phyloP scores from a whole-genome alignment of 2,888 invertebrate genomes.

The Phasia obesa region DNA sequence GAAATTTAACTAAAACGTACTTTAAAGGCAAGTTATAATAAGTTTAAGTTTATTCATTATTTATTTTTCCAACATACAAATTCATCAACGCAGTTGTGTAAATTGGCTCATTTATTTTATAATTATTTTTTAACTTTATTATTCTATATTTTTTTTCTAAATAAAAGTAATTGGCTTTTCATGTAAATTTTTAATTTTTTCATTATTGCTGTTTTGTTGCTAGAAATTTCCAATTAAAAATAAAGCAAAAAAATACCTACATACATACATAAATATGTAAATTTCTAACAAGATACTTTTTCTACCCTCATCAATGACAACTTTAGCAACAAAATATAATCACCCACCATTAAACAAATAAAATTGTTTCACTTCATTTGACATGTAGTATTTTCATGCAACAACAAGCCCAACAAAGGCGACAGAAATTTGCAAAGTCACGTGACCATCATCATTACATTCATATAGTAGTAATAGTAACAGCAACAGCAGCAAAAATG shows the following conservation, averaged over 20 bases:
- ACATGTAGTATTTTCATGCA: constrained; percentile 27
- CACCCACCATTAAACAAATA: constrained; percentile 53
- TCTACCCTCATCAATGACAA: constrained; percentile 45
- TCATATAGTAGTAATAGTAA: not conserved
- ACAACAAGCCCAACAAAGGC: constrained; percentile 29
- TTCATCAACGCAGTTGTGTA: constrained; percentile 25
- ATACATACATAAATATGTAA: constrained; percentile 50
- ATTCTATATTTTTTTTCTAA: constrained; percentile 17
- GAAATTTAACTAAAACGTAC: too few species aligned
- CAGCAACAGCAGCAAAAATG: constrained; percentile 2
- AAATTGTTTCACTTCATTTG: constrained; percentile 64
- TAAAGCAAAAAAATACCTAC: too few species aligned
- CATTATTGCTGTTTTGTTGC: constrained; percentile 9
- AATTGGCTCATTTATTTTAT: constrained; percentile 1
- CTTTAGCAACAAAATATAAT: constrained; percentile 21
- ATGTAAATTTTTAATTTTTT: constrained; percentile 58
- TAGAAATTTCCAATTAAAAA: constrained; percentile 57
- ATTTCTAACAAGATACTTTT: constrained; percentile 53
- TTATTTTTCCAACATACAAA: constrained; percentile 5
- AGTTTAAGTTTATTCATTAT: constrained; percentile 21
- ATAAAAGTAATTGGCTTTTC: constrained; percentile 52
- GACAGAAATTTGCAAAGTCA: constrained; percentile 65
- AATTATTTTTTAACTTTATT: not conserved
- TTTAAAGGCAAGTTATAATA: too few species aligned
- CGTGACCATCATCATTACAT: constrained; percentile 62